phyloP scores from a whole-genome alignment of 2,888 invertebrate genomes.

The Cheilosia variabilis region DNA sequence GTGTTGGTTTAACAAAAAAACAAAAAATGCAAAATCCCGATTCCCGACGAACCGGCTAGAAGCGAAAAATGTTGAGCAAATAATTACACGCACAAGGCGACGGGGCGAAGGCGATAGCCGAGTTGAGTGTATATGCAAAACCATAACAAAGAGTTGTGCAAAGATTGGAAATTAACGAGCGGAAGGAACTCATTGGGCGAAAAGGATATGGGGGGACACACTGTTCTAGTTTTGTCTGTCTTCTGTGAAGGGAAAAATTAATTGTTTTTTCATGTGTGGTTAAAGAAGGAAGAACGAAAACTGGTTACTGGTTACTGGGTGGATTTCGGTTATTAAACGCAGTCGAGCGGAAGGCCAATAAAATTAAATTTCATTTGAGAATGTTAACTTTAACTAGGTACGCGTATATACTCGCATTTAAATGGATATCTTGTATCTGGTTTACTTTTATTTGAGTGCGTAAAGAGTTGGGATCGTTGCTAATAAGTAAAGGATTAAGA shows the following conservation, averaged over 20 bases:
- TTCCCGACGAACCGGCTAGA: constrained; percentile 13
- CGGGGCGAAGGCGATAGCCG: constrained; percentile 8
- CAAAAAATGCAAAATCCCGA: constrained; percentile 6
- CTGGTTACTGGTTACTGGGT: not conserved
- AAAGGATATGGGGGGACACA: constrained; percentile 46
- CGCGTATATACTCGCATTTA: not conserved
- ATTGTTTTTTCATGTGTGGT: constrained; percentile 57
- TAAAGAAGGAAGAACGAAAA: constrained; percentile 14
- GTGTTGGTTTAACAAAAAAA: constrained; percentile 26
- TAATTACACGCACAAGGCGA: constrained; percentile 63
- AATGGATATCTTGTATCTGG: constrained; percentile 1
- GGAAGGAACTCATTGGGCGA: constrained; percentile 73
- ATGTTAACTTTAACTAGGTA: constrained; percentile 8
- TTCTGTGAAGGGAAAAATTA: constrained; percentile 42
- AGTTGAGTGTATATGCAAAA: constrained; percentile 31
- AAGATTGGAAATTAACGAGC: constrained; percentile 72
- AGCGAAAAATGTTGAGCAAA: constrained; percentile 65
- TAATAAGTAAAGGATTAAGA: not conserved
- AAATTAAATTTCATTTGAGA: constrained; percentile 29
- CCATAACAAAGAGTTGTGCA: constrained; percentile 60
- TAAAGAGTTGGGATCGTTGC: not conserved
- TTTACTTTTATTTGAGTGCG: constrained; percentile 5
- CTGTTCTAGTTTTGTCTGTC: constrained; percentile 2
- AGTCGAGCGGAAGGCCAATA: constrained; percentile 54
- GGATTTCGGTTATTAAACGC: constrained; percentile 53